Evolutionary conservation across 1,140 invertebrate species (phyloP).

Genomic region (Camponotus floridanus): DNA sequence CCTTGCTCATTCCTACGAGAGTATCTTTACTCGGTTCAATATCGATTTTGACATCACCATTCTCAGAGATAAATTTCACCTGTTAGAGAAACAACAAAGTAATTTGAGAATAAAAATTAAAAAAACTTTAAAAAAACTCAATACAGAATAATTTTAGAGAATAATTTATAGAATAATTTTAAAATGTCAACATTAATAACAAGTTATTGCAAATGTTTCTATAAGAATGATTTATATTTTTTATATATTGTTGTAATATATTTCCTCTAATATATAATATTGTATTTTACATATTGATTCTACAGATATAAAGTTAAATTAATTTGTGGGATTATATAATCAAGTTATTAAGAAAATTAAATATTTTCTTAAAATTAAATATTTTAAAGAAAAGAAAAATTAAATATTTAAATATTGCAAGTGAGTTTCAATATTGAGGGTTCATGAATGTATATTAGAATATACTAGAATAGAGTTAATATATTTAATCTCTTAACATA

Average conservation of each 20-base stretch:
- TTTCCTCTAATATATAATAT: neutral
- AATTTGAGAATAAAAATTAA: neutral
- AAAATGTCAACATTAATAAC: too few species aligned
- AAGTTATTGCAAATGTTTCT: too few species aligned
- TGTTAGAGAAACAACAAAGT: conserved; percentile 72
- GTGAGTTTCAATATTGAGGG: neutral
- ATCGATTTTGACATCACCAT: conserved; percentile 95
- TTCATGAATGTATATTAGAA: too few species aligned
- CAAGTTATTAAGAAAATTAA: neutral
- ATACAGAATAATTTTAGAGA: neutral
- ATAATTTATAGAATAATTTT: neutral
- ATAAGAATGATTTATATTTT: neutral
- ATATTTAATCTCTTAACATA: neutral
- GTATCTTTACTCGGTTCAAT: conserved; percentile 88
- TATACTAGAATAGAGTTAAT: neutral
- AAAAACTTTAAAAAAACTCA: neutral
- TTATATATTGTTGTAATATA: neutral
- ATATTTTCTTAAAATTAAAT: too few species aligned
- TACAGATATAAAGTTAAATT: neutral
- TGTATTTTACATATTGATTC: neutral
- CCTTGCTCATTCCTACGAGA: conserved; percentile 95
- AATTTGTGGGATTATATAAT: neutral
- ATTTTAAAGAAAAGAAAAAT: too few species aligned
- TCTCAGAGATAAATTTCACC: conserved; percentile 91
- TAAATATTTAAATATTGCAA: neutral